phyloP scores from a whole-genome alignment of 2,888 invertebrate species.

The Hyposoter dolosus region DNA sequence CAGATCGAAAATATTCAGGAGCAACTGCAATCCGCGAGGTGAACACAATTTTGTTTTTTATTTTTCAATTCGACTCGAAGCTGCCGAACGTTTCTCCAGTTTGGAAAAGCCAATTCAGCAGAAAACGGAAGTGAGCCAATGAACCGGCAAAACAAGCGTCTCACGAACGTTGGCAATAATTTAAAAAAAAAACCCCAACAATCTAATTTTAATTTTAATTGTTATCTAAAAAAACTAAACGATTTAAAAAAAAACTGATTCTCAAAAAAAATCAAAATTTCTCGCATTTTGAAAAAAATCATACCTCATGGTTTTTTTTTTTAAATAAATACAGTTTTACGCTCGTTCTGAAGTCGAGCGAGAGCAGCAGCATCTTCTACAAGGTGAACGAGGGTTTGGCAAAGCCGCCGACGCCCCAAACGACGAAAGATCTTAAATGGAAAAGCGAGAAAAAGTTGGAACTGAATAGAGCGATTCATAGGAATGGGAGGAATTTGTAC shows the following conservation, averaged over 20 bases:
- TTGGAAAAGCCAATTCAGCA: not conserved
- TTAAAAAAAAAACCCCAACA: too few species aligned
- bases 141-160: too few species aligned
- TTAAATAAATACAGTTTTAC: constrained; percentile 76
- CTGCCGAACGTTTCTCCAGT: not conserved
- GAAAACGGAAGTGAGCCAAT: too few species aligned
- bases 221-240: too few species aligned
- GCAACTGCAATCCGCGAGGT: constrained; percentile 79
- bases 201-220: too few species aligned
- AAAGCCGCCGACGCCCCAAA: constrained; percentile 79
- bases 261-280: too few species aligned
- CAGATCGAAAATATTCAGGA: constrained; percentile 85
- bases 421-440: constrained; percentile 75
- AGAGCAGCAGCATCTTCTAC: constrained; percentile 81
- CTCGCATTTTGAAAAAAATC: not conserved
- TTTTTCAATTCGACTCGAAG: not conserved
- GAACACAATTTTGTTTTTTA: constrained; percentile 22
- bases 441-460: constrained; percentile 76
- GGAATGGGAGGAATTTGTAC: constrained; percentile 80
- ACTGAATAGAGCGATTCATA: constrained; percentile 79
- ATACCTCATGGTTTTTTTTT: not conserved
- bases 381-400: constrained; percentile 77
- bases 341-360: constrained; percentile 81
- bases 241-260: too few species aligned
- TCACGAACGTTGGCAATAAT: too few species aligned